Evolutionary conservation across 2,888 invertebrate species (phyloP), one percentile per base, ranked within the genome.

Genomic region (Urechis unicinctus): DNA sequence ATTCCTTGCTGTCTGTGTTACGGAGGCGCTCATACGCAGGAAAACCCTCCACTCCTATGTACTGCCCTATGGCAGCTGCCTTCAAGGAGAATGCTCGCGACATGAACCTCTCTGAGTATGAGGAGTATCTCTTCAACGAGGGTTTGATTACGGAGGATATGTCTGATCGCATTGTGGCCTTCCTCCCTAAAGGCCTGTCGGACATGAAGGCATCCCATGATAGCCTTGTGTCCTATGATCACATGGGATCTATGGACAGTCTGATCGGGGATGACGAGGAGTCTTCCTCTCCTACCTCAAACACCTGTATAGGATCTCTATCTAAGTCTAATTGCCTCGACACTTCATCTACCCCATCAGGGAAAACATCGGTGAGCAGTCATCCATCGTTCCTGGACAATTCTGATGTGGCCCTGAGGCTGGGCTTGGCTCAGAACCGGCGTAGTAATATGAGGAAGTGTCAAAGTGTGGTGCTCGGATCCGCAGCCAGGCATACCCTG

Each of bases 41-140:
- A 76, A 79, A 57, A 78, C 79, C 61, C 78, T 81, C 62, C 0
- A 47, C 61, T 1, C 64, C 61, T 13, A 45, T 60, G 53, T 60
- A 58, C 58, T 53, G 58, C 45, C 54, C 58, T 13, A 42, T 48
- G 17, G 60, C 53, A n/a, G 59, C 50, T 13, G 60, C 59, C 9
- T 63, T 61, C 57, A 57, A 59, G 43, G 59, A 59, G 41, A 60
- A 50, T n/a, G 46, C 52, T 6, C 52, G 52, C 9, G 60, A 59
- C 42, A 49, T 53, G 49, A 53, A 63, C 45, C 54, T 64, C 24
- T 57, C 52, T 26, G 66, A 68, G 46, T 67, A 62, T 49, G 66
- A 70, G 55, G 67, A 69, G 46, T 59, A 63, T 24, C 54, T 68
- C 50, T 64, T 70, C 48, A 56, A 59, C 44, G 66, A 66, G 47